A percentile compares a stretch with the other conserved stretches of the same genome.
Conservation (phyloP, 2,888 invertebrate genomes). For the Trilocha varians region DNA sequence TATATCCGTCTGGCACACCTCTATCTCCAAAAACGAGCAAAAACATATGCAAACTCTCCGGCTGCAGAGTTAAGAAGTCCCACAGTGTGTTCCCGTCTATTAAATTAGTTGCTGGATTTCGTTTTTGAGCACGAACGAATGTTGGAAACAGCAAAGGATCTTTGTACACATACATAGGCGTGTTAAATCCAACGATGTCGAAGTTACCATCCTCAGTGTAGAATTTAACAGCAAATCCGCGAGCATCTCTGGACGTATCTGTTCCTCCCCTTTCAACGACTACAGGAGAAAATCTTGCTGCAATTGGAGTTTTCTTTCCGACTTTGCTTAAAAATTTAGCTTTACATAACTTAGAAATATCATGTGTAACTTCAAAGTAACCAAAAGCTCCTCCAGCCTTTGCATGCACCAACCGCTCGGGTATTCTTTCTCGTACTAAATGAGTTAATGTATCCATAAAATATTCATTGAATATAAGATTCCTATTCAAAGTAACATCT, state of each 20-base stretch:
- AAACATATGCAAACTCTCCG: slow-evolving; percentile 88
- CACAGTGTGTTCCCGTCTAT: slow-evolving; percentile 92
- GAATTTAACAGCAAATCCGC: slow-evolving; percentile 93
- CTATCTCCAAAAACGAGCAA: slow-evolving; percentile 88
- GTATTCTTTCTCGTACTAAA: slow-evolving; percentile 89
- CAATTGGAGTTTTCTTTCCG: slow-evolving; percentile 85
- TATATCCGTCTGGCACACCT: slow-evolving; percentile 90
- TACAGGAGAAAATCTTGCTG: slow-evolving; percentile 84
- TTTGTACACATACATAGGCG: slow-evolving; percentile 89
- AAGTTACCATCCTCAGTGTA: slow-evolving; percentile 92
- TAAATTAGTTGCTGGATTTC: slow-evolving; percentile 89
- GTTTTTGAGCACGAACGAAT: slow-evolving; percentile 93
- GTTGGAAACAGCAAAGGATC: slow-evolving; percentile 90
- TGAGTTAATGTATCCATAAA: slow-evolving; percentile 82
- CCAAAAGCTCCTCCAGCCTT: slow-evolving; percentile 93
- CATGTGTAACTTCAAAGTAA: slow-evolving; percentile 87
- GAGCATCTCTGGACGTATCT: slow-evolving; percentile 87
- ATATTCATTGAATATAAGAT: slow-evolving; percentile 84
- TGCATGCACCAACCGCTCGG: slow-evolving; percentile 93
- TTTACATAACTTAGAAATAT: slow-evolving; percentile 82
- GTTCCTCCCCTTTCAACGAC: slow-evolving; percentile 89
- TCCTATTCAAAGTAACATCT: slow-evolving; percentile 81
- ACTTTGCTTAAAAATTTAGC: slow-evolving; percentile 81
- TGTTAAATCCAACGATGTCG: slow-evolving; percentile 92
- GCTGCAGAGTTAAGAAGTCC: slow-evolving; percentile 89